A percentile compares a stretch with the other conserved stretches of the same genome.
Conservation (phyloP, 2,113 vertebrate species). For the Halcyon malimbica region DNA sequence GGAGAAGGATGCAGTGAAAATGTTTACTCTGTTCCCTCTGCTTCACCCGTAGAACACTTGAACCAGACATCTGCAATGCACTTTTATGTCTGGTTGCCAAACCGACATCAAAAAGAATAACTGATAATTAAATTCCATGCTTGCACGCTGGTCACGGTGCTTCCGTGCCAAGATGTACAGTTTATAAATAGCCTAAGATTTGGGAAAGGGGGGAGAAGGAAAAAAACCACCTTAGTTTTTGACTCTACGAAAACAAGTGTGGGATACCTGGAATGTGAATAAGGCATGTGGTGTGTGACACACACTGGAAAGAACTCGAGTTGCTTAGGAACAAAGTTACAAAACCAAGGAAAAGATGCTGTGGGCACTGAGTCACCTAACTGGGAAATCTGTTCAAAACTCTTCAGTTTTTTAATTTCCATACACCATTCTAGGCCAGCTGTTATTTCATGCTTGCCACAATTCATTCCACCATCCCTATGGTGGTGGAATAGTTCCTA, state of each 20-base stretch:
- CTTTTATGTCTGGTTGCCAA: conserved; percentile 12
- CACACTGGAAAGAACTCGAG: conserved; percentile 10
- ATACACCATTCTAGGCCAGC: not conserved
- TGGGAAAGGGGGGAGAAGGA: not conserved
- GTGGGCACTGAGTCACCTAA: conserved; percentile 39
- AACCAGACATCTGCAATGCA: conserved; percentile 29
- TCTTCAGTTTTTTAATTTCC: not conserved
- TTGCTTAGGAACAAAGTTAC: not conserved
- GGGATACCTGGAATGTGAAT: conserved; percentile 39
- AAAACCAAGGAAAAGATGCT: not conserved
- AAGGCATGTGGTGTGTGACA: conserved; percentile 20
- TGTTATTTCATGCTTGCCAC: not conserved
- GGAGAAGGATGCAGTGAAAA: not conserved
- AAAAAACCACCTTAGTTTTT: not conserved
- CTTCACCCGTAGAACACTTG: not conserved
- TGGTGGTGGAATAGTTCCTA: not conserved
- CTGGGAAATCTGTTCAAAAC: not conserved
- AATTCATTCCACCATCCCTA: not conserved
- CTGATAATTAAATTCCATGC: conserved; percentile 16
- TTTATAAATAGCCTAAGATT: not conserved
- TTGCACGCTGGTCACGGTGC: not conserved
- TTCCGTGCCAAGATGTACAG: not conserved
- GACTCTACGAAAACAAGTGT: not conserved
- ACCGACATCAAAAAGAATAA: not conserved
- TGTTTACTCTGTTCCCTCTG: not conserved